Evolutionary conservation across 2,113 vertebrate genomes (phyloP).

Genomic region (Podarcis muralis): DNA sequence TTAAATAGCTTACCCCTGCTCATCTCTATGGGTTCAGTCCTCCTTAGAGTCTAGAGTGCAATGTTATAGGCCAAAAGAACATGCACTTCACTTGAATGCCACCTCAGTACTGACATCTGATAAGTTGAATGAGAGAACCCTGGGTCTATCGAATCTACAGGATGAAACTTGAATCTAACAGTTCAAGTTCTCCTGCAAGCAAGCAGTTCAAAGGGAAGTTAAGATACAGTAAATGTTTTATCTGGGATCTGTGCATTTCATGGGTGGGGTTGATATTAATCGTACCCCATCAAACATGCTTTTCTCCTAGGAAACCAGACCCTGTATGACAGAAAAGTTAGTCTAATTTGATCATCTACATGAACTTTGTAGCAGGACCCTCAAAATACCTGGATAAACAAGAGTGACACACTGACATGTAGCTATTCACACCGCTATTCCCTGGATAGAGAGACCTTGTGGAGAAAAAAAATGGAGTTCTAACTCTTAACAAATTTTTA

Average conservation of each 20-base stretch:
- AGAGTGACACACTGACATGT: too few species aligned
- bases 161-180: conserved; percentile 9
- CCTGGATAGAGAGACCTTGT: background rate
- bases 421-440: background rate
- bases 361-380: background rate
- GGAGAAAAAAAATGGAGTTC: background rate
- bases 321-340: conserved; percentile 24
- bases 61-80: background rate
- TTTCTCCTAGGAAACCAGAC: background rate
- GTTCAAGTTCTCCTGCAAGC: conserved; percentile 13
- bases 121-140: conserved; percentile 10
- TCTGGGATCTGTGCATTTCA: background rate
- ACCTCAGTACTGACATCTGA: conserved; percentile 17
- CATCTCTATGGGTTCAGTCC: rapidly evolving
- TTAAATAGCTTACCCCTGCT: rapidly evolving
- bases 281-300: conserved; percentile 7
- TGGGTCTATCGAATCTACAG: conserved; percentile 8
- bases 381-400: background rate
- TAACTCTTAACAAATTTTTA: background rate
- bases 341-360: background rate
- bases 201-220: conserved; percentile 24
- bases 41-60: background rate
- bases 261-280: conserved; percentile 6
- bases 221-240: conserved; percentile 18
- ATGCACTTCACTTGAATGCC: background rate